Percentiles rank a stretch among this genome's conserved stretches.
Conservation (phyloP, 2,113 vertebrate genomes). For the Bufo gargarizans region DNA sequence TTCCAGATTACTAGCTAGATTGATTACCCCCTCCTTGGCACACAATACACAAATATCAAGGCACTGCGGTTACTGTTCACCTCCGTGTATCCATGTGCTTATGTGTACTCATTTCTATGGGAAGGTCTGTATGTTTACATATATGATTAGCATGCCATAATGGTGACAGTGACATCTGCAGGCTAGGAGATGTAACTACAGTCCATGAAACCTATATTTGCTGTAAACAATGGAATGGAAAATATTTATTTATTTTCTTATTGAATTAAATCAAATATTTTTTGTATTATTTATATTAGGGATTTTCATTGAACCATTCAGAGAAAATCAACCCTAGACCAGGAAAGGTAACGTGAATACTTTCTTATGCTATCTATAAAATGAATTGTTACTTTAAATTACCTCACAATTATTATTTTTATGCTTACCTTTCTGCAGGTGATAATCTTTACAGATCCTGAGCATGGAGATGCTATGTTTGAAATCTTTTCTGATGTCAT, state of each 20-base stretch:
- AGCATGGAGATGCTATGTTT: constrained; percentile 72
- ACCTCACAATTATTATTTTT: background rate
- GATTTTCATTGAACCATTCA: constrained; percentile 68
- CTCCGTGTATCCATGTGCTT: background rate
- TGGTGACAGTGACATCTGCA: background rate
- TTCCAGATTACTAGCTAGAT: background rate
- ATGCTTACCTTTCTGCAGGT: constrained; percentile 71
- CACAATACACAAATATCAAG: background rate
- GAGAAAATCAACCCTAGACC: constrained; percentile 86
- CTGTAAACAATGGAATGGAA: background rate
- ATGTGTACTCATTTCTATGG: background rate
- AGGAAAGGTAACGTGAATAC: constrained; percentile 81
- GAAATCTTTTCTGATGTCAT: constrained; percentile 81
- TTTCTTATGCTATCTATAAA: background rate
- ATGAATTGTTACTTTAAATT: background rate
- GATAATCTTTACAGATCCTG: constrained; percentile 77
- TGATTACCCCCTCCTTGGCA: background rate
- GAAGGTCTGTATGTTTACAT: background rate
- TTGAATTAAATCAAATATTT: background rate
- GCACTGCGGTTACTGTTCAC: background rate
- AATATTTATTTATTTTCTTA: background rate
- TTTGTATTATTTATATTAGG: constrained; percentile 60
- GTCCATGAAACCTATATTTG: background rate
- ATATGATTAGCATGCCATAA: background rate
- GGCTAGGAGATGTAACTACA: background rate